A percentile compares a stretch with the other conserved stretches of the same genome.
These are phyloP conservation scores for Monomorium pharaonis DNA, from an alignment of 1,140 invertebrate species.

Conservation along the genomic window DNA sequence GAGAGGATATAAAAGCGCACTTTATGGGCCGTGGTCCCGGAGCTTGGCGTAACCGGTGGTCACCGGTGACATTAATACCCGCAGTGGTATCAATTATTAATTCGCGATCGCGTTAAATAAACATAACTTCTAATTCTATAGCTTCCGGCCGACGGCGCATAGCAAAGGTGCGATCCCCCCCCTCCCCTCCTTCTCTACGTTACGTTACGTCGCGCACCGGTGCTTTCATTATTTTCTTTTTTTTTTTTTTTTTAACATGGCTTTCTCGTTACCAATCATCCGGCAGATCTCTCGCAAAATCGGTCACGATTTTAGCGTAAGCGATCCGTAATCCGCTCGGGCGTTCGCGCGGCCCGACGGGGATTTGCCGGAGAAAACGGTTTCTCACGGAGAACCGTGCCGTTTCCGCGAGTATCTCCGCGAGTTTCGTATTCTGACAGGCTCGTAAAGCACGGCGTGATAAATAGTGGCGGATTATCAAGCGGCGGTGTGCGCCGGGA, in stretches of 20 bases:
- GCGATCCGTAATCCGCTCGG: conserved; percentile 9
- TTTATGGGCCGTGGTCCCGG: conserved; percentile 5
- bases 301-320: conserved; percentile 41
- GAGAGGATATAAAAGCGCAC: conserved; percentile 2
- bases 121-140: not conserved
- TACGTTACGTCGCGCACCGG: not conserved
- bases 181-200: too few species aligned
- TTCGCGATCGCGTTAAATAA: conserved; percentile 29
- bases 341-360: not conserved
- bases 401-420: conserved; percentile 41
- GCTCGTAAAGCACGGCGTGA: conserved; percentile 36
- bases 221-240: not conserved
- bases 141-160: not conserved
- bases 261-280: conserved; percentile 8
- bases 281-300: conserved; percentile 25
- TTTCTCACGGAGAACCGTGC: conserved; percentile 39
- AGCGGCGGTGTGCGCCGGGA: not conserved
- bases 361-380: conserved; percentile 17
- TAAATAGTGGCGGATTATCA: conserved; percentile 43
- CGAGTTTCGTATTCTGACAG: conserved; percentile 34
- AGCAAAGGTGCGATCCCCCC: conserved; percentile 13
- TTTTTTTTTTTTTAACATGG: not conserved
- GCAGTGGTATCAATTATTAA: conserved; percentile 48
- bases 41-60: not conserved
- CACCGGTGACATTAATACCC: too few species aligned